phyloP scores from a whole-genome alignment of 2,888 invertebrate species.

The Choreutis nemorana region DNA sequence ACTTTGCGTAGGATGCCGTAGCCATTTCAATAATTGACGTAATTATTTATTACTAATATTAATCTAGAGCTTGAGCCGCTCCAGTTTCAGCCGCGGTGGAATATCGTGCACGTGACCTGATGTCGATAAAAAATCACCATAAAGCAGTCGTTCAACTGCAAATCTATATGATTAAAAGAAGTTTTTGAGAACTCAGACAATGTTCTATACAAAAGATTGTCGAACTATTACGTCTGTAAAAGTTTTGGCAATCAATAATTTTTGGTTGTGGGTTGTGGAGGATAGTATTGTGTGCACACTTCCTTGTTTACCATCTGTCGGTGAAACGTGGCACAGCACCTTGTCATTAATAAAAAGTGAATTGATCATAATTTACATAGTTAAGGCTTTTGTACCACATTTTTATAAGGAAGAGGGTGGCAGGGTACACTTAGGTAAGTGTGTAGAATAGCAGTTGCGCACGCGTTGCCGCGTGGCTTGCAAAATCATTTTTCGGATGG shows the following conservation, averaged over 20 bases:
- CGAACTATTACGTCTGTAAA: too few relatives aligned
- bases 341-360: constrained; percentile 49
- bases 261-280: constrained; percentile 18
- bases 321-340: constrained; percentile 42
- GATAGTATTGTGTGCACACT: constrained; percentile 38
- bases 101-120: constrained; percentile 23
- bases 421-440: constrained; percentile 8
- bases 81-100: constrained; percentile 21
- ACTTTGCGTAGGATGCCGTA: constrained; percentile 29
- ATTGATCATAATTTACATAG: constrained; percentile 38
- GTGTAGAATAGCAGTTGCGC: constrained; percentile 21
- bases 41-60: constrained; percentile 23
- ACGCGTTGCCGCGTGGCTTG: constrained; percentile 27
- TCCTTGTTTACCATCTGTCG: constrained; percentile 51
- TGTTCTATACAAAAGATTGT: constrained; percentile 14
- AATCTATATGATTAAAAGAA: constrained; percentile 27
- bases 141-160: constrained; percentile 39
- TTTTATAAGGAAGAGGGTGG: constrained; percentile 23
- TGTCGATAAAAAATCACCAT: constrained; percentile 32
- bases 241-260: constrained; percentile 43
- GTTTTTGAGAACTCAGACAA: constrained; percentile 18
- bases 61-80: constrained; percentile 15
- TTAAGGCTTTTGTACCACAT: constrained; percentile 30
- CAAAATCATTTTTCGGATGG: too few relatives aligned
- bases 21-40: constrained; percentile 26